Base-by-base conservation (phyloP, 2,797 vertebrate genomes). In the Anguilla obscura region DNA sequence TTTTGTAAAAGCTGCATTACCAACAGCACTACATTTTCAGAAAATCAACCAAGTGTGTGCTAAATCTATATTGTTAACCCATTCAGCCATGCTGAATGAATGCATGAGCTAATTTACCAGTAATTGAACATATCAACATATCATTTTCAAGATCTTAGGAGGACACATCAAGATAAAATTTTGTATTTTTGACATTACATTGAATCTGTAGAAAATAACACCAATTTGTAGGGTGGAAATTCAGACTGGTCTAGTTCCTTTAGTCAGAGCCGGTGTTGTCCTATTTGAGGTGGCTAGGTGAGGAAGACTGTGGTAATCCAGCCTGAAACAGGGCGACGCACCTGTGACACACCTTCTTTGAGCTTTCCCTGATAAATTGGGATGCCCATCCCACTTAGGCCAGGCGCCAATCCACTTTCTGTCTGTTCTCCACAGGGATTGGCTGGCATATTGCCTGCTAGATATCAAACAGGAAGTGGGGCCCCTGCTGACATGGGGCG, bases 381-480 rank as follows among this genome's bases (percentile, higher is more conserved):
- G 45, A 82, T n/a, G 45, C 76, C 76, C 3, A 21, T 48, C 16
- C 76, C 18, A 18, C 40, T 45, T 16, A 76, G 71, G 12, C 74
- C 33, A 12, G 45, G 18, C 24, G 79, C 45, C n/a, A 50, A 50
- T 82, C 1, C 21, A 50, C 18, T 50, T n/a, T 82, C 79, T 82
- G 40, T 24, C 6, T 3, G 18, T 50, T 7, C 10, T 82, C 45
- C 79, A 50, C 50, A 45, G 40, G 21, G 40, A 50, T 4, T 82
- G 40, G 79, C 79, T 50, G 79, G 8, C 45, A 50, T n/a, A n/a
- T 82, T 82, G 79, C 40, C 45, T 82, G 40, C 79, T 82, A 0
- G 45, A 82, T 50, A 50, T 82, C 40, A 48, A 50, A 3, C 79
- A 82, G 79, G 79, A 82, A 82, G 40, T 82, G 40, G 79, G 45